Evolutionary conservation across 2,797 vertebrate genomes (phyloP).

Genomic region (Taenioides sp.): DNA sequence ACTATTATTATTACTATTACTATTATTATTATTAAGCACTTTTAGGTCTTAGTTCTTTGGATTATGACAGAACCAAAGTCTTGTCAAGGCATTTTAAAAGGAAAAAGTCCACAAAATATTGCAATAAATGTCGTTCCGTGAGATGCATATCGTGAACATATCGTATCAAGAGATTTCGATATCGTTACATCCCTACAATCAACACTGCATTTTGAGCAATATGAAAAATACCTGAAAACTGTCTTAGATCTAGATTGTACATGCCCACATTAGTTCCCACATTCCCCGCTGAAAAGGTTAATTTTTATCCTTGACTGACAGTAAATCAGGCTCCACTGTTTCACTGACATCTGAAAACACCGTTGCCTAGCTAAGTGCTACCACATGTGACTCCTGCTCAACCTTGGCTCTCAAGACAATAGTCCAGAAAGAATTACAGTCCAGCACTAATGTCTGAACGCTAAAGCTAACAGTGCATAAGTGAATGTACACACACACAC

Average conservation of each 20-base stretch:
- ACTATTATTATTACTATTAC: too few relatives aligned
- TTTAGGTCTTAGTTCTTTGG: too few relatives aligned
- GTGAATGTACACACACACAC: constrained; percentile 14
- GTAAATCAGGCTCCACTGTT: constrained; percentile 38
- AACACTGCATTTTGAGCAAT: too few relatives aligned
- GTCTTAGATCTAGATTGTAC: background rate
- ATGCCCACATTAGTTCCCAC: constrained; percentile 3
- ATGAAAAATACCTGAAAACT: background rate
- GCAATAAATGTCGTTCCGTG: too few relatives aligned
- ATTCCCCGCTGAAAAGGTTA: constrained; percentile 8
- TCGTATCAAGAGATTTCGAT: too few relatives aligned
- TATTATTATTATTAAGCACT: too few relatives aligned
- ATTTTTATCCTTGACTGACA: constrained; percentile 22
- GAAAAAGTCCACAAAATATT: too few relatives aligned
- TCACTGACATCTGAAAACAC: constrained; percentile 37
- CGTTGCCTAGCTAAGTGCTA: constrained; percentile 35
- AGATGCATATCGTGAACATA: too few relatives aligned
- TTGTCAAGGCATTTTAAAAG: too few relatives aligned
- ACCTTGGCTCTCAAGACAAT: constrained; percentile 39
- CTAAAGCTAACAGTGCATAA: constrained; percentile 45
- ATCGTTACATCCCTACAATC: too few relatives aligned
- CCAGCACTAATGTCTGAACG: constrained; percentile 44
- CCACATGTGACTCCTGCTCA: constrained; percentile 51
- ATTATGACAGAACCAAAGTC: too few relatives aligned
- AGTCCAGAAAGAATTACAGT: constrained; percentile 32